phyloP scores from a whole-genome alignment of 2,888 invertebrate genomes.

The Thumatha senex region DNA sequence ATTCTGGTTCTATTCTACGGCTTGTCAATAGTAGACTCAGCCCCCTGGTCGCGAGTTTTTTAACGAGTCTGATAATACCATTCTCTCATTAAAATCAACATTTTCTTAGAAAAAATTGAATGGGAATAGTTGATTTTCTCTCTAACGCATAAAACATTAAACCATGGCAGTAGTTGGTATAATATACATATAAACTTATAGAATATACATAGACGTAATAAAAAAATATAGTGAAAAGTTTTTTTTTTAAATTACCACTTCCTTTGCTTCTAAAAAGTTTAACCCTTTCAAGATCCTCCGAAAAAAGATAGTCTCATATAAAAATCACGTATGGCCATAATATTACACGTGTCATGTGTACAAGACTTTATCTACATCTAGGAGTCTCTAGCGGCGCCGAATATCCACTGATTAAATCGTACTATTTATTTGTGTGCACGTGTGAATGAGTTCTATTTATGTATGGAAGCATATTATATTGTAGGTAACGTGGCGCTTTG shows the following conservation, averaged over 20 bases:
- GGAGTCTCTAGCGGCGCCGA: constrained; percentile 70
- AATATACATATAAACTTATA: too few species aligned
- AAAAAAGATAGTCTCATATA: constrained; percentile 33
- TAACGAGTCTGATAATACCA: too few species aligned
- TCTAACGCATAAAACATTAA: too few species aligned
- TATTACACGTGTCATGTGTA: constrained; percentile 61
- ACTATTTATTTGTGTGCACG: constrained; percentile 35
- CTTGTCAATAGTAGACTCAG: too few species aligned
- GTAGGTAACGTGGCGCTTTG: constrained; percentile 9
- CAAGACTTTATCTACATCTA: constrained; percentile 62
- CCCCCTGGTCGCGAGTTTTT: too few species aligned
- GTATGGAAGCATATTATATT: constrained; percentile 16
- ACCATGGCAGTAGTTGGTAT: too few species aligned
- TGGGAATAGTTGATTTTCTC: too few species aligned
- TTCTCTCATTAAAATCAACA: too few species aligned
- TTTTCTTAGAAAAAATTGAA: too few species aligned
- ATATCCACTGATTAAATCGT: constrained; percentile 50
- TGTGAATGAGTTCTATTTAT: constrained; percentile 36
- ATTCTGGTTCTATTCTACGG: too few species aligned
- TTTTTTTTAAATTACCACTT: constrained; percentile 4
- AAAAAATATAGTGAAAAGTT: too few species aligned
- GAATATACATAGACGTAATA: too few species aligned
- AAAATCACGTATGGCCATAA: constrained; percentile 66
- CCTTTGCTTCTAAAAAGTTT: constrained; percentile 18
- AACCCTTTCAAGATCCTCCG: constrained; percentile 37